Percentiles rank a stretch among this genome's conserved stretches.
These are phyloP conservation scores for Acestrorhynchus altus DNA, from an alignment of 2,797 vertebrate species.

Conservation along the genomic window DNA sequence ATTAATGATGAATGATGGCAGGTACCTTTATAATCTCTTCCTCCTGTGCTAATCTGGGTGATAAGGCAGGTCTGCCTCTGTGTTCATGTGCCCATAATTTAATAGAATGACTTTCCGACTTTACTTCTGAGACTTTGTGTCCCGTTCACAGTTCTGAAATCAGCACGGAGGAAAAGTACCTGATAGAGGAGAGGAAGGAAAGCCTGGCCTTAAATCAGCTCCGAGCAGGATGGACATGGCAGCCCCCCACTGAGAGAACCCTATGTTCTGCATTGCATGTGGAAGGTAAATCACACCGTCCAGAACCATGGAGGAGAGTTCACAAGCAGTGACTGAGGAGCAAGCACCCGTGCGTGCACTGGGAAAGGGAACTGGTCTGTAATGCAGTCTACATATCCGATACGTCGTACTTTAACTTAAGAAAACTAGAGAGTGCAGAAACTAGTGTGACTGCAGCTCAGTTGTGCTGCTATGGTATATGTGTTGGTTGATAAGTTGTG, in stretches of 20 bases:
- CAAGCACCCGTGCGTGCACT: background rate
- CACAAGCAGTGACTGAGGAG: background rate
- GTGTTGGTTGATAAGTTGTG: too few relatives aligned
- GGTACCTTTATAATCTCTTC: slow-evolving; percentile 2
- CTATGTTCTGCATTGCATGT: slow-evolving; percentile 24
- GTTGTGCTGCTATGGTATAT: too few relatives aligned
- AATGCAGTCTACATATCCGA: too few relatives aligned
- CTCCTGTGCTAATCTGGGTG: background rate
- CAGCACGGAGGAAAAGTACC: slow-evolving; percentile 28
- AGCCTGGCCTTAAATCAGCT: slow-evolving; percentile 42
- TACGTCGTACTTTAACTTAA: too few relatives aligned
- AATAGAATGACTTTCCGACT: background rate
- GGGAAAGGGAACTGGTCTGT: too few relatives aligned
- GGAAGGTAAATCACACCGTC: slow-evolving; percentile 38
- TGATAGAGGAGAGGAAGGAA: slow-evolving; percentile 46
- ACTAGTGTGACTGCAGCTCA: too few relatives aligned
- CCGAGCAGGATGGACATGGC: slow-evolving; percentile 20
- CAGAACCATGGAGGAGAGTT: slow-evolving; percentile 1
- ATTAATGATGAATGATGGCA: too few relatives aligned
- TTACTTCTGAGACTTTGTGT: background rate
- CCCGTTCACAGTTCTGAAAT: slow-evolving; percentile 9
- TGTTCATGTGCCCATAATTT: slow-evolving; percentile 1
- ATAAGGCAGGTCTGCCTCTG: background rate
- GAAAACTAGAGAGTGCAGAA: too few relatives aligned
- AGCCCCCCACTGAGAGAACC: slow-evolving; percentile 4